Evolutionary conservation across 35 echinoderm and acorn worm species (phyloP).

Genomic region (Acanthaster planci): DNA sequence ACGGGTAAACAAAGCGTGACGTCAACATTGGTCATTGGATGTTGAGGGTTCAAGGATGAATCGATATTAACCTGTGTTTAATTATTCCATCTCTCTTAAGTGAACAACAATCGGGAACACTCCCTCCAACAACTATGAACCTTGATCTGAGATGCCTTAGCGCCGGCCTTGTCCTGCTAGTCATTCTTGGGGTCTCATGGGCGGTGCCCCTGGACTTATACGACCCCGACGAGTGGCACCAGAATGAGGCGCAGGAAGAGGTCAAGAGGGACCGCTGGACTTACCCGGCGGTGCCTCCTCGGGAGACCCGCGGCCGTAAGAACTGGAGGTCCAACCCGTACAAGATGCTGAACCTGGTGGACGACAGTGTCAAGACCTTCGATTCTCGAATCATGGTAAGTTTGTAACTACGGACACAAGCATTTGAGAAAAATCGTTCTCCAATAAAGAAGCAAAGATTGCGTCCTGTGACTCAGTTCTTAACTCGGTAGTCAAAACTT

Average conservation of each 20-base stretch:
- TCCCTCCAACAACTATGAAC: not conserved
- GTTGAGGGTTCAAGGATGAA: too few relatives aligned
- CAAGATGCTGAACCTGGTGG: not conserved
- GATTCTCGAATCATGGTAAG: not conserved
- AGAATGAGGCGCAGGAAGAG: not conserved
- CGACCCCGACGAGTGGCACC: not conserved
- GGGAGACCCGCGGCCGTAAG: not conserved
- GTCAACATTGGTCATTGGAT: too few relatives aligned
- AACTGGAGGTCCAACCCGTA: not conserved
- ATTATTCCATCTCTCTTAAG: too few relatives aligned
- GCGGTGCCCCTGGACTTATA: not conserved
- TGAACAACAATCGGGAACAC: too few relatives aligned
- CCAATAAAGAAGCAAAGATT: too few relatives aligned
- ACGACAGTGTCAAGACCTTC: conserved; percentile 5
- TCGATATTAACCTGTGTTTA: too few relatives aligned
- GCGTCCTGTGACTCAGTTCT: too few relatives aligned
- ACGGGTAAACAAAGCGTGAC: too few relatives aligned
- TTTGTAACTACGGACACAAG: not conserved
- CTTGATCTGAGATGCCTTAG: conserved; percentile 14
- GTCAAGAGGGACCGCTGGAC: not conserved
- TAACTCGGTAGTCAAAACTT: too few relatives aligned
- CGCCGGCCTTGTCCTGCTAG: not conserved
- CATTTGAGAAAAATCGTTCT: too few relatives aligned
- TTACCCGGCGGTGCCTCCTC: not conserved
- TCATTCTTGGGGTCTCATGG: not conserved